Percentiles rank a stretch among this genome's conserved stretches.
phyloP scores from a whole-genome alignment of 1,140 invertebrate species.

The Laupala kohalensis region DNA sequence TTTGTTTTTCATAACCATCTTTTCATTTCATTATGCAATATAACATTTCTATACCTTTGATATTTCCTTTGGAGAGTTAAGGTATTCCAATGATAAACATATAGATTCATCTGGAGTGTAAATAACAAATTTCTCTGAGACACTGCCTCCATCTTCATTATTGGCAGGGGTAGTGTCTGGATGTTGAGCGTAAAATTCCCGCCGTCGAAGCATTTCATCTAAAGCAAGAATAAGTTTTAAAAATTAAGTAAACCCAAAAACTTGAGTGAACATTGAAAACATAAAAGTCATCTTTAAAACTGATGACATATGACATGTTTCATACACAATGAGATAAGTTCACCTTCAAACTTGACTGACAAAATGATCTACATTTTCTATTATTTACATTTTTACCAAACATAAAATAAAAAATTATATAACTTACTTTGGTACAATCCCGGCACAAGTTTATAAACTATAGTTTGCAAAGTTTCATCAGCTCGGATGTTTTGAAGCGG shows the following conservation, averaged over 20 bases:
- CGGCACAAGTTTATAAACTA: conserved; percentile 77
- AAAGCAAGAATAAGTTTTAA: conserved; percentile 17
- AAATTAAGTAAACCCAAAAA: conserved; percentile 11
- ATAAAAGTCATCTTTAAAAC: neutral
- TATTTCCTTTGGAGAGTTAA: no score
- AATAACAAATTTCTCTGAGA: conserved; percentile 40
- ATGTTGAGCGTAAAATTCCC: conserved; percentile 51
- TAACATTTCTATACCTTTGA: no score
- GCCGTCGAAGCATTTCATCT: conserved; percentile 59
- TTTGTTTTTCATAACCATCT: no score
- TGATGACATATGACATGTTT: neutral
- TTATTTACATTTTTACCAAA: no score
- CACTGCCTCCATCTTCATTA: conserved; percentile 43
- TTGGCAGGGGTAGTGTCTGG: conserved; percentile 31
- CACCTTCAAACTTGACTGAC: neutral
- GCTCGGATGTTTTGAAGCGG: conserved; percentile 28
- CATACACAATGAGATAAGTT: neutral
- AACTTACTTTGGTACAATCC: conserved; percentile 58
- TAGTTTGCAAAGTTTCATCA: conserved; percentile 65
- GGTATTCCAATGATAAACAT: conserved; percentile 57
- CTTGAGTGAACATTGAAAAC: no score
- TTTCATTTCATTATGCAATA: no score
- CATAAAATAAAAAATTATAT: no score
- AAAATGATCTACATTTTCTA: neutral
- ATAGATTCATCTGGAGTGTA: conserved; percentile 59